Percentiles rank a stretch among this genome's conserved stretches.
These are phyloP conservation scores for Teleogryllus occipitalis DNA, from an alignment of 1,140 invertebrate genomes.

Conservation along the genomic window DNA sequence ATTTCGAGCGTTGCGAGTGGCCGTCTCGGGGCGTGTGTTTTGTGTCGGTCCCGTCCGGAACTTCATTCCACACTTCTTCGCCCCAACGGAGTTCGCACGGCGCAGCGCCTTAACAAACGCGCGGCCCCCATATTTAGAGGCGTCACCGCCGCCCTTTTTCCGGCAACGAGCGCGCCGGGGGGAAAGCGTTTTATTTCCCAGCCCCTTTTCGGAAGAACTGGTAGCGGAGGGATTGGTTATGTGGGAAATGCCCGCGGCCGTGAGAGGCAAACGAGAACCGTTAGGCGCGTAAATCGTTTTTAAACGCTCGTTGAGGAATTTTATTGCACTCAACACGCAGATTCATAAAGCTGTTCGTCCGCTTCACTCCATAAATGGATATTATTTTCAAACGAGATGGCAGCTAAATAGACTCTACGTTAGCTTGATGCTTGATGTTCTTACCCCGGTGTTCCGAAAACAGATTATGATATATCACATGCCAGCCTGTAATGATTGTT, in stretches of 20 bases:
- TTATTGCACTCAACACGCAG: background rate
- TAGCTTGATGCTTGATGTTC: too few relatives aligned
- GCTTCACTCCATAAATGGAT: background rate
- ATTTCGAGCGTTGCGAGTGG: background rate
- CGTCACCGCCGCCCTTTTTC: background rate
- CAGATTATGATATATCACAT: too few relatives aligned
- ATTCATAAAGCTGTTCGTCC: background rate
- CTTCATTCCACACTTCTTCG: background rate
- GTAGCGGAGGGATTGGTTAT: background rate
- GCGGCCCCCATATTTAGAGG: background rate
- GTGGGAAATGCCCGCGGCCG: background rate
- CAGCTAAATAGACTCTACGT: background rate
- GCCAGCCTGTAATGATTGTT: too few relatives aligned
- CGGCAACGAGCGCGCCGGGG: background rate
- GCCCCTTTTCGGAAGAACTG: background rate
- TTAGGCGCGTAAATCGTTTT: background rate
- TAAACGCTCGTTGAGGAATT: background rate
- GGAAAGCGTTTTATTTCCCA: background rate
- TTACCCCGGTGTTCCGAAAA: too few relatives aligned
- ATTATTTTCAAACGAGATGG: background rate
- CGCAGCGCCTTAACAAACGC: background rate
- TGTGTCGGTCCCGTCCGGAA: background rate
- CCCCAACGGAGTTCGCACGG: background rate
- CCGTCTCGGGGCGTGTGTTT: background rate
- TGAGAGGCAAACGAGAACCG: background rate